Evolutionary conservation across 1,140 invertebrate species (phyloP), one percentile per base, ranked within the genome.

Genomic region (Sycophaga agraensis): DNA sequence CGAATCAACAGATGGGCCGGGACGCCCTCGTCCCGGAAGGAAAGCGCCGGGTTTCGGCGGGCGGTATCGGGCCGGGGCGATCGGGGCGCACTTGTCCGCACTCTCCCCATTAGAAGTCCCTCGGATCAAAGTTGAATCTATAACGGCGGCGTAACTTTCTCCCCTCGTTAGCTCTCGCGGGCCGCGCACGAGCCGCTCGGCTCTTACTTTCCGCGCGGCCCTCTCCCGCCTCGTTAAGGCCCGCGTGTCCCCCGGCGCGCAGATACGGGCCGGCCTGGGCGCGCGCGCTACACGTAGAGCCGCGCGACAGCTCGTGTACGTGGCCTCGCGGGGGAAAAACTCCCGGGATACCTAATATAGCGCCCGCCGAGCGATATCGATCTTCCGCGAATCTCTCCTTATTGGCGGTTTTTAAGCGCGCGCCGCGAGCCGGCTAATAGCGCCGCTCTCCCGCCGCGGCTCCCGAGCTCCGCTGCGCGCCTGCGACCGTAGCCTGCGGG

Each of bases 71-170:
- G n/a, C n/a, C n/a, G n/a, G n/a, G n/a, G n/a, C n/a, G n/a, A n/a
- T n/a, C n/a, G n/a, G n/a, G n/a, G n/a, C n/a, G n/a, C n/a, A n/a
- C n/a, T n/a, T n/a, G n/a, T n/a, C n/a, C n/a, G n/a, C n/a, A n/a
- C n/a, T n/a, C n/a, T n/a, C n/a, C n/a, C n/a, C n/a, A n/a, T n/a
- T n/a, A n/a, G n/a, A n/a, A n/a, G n/a, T n/a, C n/a, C n/a, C n/a
- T n/a, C n/a, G n/a, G n/a, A n/a, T n/a, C n/a, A n/a, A n/a, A n/a
- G n/a, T n/a, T n/a, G n/a, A n/a, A n/a, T n/a, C n/a, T n/a, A n/a
- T n/a, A n/a, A n/a, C n/a, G n/a, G n/a, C n/a, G n/a, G n/a, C n/a
- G 24, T 46, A 45, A 60, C 58, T 60, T 60, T 60, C 58, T 60
- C 58, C 49, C 58, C 58, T 60, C 58, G 49, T 60, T 60, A 60